These are phyloP conservation scores for Leucopternis melanops DNA, from an alignment of 2,113 vertebrate species.

Conservation along the genomic window DNA sequence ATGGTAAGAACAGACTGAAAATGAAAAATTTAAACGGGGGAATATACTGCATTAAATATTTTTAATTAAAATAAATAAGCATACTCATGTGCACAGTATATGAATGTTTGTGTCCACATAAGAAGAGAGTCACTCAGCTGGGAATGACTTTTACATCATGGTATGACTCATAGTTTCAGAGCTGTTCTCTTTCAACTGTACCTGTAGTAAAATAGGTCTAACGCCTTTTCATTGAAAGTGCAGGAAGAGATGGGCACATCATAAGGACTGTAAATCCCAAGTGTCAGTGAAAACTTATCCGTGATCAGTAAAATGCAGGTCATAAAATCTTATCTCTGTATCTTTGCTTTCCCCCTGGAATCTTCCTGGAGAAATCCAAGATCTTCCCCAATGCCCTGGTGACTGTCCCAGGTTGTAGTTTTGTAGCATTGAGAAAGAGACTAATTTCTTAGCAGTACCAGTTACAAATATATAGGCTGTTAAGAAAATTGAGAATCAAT, in stretches of 20 bases:
- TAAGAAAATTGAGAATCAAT: neutral
- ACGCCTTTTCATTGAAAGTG: neutral
- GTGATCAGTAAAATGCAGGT: neutral
- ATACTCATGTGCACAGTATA: neutral
- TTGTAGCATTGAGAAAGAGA: neutral
- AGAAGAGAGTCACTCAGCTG: neutral
- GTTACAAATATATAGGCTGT: neutral
- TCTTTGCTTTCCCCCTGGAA: neutral
- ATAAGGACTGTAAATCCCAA: neutral
- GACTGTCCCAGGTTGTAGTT: neutral
- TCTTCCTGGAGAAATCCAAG: neutral
- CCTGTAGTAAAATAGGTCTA: neutral
- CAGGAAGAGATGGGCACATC: neutral
- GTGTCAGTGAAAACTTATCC: neutral
- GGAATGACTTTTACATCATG: neutral
- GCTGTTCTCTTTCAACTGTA: neutral
- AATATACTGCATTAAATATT: neutral
- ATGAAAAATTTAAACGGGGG: neutral
- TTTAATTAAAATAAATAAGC: neutral
- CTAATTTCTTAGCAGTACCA: neutral
- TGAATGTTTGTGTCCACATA: neutral
- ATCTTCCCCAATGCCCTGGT: neutral
- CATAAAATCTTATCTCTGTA: neutral
- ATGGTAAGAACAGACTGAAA: neutral
- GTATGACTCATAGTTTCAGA: neutral